Evolutionary conservation across 2,888 invertebrate genomes (phyloP), one percentile per base, ranked within the genome.

Genomic region (Lasius fuliginosus): DNA sequence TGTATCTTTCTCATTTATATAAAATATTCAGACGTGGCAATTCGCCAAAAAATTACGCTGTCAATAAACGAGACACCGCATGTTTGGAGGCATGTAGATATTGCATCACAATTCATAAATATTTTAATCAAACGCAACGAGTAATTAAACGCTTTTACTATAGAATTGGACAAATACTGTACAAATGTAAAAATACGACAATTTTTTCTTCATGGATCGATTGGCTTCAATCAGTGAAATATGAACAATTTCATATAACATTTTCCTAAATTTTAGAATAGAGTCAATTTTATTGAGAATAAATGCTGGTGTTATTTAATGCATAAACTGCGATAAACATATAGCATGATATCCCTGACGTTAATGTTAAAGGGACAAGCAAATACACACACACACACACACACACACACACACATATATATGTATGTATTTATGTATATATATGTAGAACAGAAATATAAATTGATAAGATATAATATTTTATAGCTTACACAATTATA

Each of bases 381-480:
- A 40, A 68, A 68, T 42, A 40, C 8, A 42, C 23, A 33, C 4
- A 36, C 36, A 36, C 33, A 36, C 5, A 42, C 1, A 3, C 1
- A 33, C 5, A 36, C 36, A 36, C 36, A 36, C 5, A 42, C 1
- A 3, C 2, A 12, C 3, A 12, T 6, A 18, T 12, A 15, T 49
- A 4, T 18, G 49, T 18, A 5, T 18, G 6, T 49, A 6, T 49
- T 6, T 49, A 6, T 49, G 5, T 49, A 1, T 49, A 6, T 49
- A 6, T 49, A 1, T 49, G 6, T 53, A n/a, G 0, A 40, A 18
- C 9, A 33, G 3, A 27, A 46, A 64, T 42, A 60, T 56, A 33
- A 71, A 79, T 73, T 23, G 74, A 79, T 58, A 58, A 79, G 73
- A 58, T 73, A 27, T 18, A 81, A 60, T 46, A 74, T 81, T 81